These are phyloP conservation scores for Pedionomus torquatus DNA, from an alignment of 2,113 vertebrate species.

Conservation along the genomic window DNA sequence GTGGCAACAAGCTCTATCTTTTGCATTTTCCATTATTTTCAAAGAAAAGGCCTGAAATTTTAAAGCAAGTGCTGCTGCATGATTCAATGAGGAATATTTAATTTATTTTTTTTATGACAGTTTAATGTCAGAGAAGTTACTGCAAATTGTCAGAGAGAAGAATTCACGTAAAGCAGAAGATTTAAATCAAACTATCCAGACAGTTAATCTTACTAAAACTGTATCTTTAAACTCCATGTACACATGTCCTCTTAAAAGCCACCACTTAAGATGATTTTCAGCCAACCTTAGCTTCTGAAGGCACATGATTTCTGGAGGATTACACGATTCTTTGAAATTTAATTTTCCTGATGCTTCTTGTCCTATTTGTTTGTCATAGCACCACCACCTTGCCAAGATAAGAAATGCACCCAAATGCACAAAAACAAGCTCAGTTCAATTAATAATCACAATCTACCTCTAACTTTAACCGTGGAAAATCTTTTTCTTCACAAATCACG, in stretches of 20 bases:
- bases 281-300: background rate
- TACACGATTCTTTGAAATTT: background rate
- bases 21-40: background rate
- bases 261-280: background rate
- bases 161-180: background rate
- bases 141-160: background rate
- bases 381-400: background rate
- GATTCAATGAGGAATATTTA: background rate
- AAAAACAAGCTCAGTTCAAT: background rate
- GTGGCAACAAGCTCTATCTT: background rate
- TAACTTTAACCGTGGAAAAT: background rate
- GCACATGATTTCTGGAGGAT: background rate
- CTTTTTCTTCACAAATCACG: background rate
- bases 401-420: background rate
- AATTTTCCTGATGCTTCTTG: background rate
- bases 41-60: background rate
- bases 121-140: constrained; percentile 15
- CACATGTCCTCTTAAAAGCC: background rate
- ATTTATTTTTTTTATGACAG: background rate
- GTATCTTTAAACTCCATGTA: background rate
- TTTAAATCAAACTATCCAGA: constrained; percentile 18
- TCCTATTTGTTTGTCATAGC: background rate
- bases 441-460: background rate
- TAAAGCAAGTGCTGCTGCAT: background rate
- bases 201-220: constrained; percentile 11